Percentiles rank a stretch among this genome's conserved stretches.
Conservation (phyloP, 2,797 vertebrate genomes). For the Lacerta bilineata region DNA sequence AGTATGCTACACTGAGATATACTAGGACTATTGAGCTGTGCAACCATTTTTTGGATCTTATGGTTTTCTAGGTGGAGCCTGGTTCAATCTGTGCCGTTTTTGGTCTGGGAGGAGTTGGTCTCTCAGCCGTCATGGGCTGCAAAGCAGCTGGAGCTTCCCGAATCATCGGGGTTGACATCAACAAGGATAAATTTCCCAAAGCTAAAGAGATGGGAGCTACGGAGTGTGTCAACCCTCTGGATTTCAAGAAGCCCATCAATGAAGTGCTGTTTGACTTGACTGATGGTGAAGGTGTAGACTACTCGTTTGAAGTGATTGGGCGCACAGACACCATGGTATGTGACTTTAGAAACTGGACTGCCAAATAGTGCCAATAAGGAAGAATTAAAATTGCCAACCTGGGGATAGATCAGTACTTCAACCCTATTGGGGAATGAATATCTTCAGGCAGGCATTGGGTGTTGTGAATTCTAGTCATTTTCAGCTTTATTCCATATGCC, state of each 20-base stretch:
- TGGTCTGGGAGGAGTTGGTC: conserved; percentile 90
- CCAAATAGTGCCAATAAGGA: neutral
- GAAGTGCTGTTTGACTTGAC: conserved; percentile 91
- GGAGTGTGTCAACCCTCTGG: conserved; percentile 89
- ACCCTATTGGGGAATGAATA: neutral
- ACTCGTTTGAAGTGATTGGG: conserved; percentile 91
- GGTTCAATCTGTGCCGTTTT: conserved; percentile 90
- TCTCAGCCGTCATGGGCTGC: conserved; percentile 90
- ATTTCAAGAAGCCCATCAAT: conserved; percentile 86
- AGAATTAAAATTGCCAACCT: neutral
- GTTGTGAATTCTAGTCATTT: neutral
- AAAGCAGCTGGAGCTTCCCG: conserved; percentile 88
- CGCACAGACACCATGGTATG: conserved; percentile 89
- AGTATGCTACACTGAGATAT: neutral
- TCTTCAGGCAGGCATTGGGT: neutral
- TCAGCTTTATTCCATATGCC: neutral
- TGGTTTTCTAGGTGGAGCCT: conserved; percentile 84
- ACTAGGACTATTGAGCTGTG: neutral
- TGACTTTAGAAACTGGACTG: neutral
- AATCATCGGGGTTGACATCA: conserved; percentile 92
- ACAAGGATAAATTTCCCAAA: conserved; percentile 86
- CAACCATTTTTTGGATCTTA: neutral
- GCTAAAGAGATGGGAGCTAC: conserved; percentile 90
- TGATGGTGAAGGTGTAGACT: conserved; percentile 82
- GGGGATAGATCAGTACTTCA: neutral